Evolutionary conservation across 2,113 vertebrate species (phyloP), one percentile per base, ranked within the genome.

Genomic region (Aix galericulata): DNA sequence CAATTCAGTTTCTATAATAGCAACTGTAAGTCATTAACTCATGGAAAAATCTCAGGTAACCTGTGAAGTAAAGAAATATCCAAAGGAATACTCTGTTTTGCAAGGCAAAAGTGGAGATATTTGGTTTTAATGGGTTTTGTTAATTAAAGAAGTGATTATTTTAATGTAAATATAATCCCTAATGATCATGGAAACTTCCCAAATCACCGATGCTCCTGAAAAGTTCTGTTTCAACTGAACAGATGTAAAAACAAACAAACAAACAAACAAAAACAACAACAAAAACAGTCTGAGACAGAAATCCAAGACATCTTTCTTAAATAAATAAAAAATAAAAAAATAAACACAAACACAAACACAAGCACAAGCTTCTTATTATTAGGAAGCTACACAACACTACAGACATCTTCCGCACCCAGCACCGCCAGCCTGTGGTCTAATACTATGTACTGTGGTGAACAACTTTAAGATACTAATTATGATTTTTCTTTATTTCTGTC

Each of bases 21-120:
- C 56, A 94, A 75, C 93, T 75, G 76, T 91, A 90, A 95, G 95
- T 93, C 69, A 94, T 96, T 96, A 96, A 86, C 95, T 82, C 60
- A 50, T 55, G 73, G 69, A 86, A 82, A 74, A 46, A 38, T 50
- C 40, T 67, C 38, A 40, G 23, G 32, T 62, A 86, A 88, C 68
- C 76, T 22, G 8, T 10, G 60, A 8, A 76, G 17, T 80, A 82
- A 74, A 91, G 48, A 74, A 88, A 85, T 69, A 85, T 36, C 16
- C 48, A 38, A 46, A 82, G 15, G 85, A 82, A 16, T 17, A 42
- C 22, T 94, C 81, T 53, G 34, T 82, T 94, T 95, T 94, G 34
- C 56, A 83, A 78, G 31, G 52, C 29, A 86, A 90, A 88, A 72
- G 27, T 44, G 7, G 31, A 38, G 4, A 31, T 50, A 46, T 25